Base-by-base conservation (phyloP, 1,140 invertebrate genomes). In the Scaptomyza hsui region DNA sequence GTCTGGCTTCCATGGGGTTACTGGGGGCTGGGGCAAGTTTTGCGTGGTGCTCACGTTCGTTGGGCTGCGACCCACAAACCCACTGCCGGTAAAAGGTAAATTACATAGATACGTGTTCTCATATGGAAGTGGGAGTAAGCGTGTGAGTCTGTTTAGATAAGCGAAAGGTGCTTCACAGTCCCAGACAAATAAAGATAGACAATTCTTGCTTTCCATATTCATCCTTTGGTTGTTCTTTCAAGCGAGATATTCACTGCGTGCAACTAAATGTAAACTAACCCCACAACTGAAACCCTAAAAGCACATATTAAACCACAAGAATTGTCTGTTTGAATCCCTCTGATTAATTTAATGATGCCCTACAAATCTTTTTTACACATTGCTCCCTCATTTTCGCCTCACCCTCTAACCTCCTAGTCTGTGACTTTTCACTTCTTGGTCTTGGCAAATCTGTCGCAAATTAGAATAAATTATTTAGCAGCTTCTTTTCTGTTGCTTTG, bases 401-500 rank as follows among this genome's bases (percentile, higher is more conserved):
- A 45, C 21, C 18, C 10, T 39, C 9, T 5, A 15, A 16, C 9
- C 16, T 16, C 3, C 9, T 5, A 18, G 18, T 70, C n/a, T 5
- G 39, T 55, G 60, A 59, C 39, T 68, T 64, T 64, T 72, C 49
- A 64, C 77, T 80, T 80, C 26, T 59, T 77, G 62, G 44, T 29
- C 53, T 37, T 61, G 51, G 55, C 37, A 76, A 85, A 86, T 86
- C 80, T 64, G 56, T 52, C 45, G 35, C 69, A 74, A 85, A 80
- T 86, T 80, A 76, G 61, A 80, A 86, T 86, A 77, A 86, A 86
- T 86, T 81, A 85, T 85, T 86, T 74, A 71, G 49, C 77, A 80
- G 73, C 48, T 72, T 76, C 60, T 70, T 69, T 55, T 47, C 56
- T 78, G 32, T 62, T 68, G 56, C 47, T 39, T 53, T 48, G 44